Evolutionary conservation across 2,113 vertebrate genomes (phyloP), one percentile per base, ranked within the genome.

Genomic region (Raja brachyura): DNA sequence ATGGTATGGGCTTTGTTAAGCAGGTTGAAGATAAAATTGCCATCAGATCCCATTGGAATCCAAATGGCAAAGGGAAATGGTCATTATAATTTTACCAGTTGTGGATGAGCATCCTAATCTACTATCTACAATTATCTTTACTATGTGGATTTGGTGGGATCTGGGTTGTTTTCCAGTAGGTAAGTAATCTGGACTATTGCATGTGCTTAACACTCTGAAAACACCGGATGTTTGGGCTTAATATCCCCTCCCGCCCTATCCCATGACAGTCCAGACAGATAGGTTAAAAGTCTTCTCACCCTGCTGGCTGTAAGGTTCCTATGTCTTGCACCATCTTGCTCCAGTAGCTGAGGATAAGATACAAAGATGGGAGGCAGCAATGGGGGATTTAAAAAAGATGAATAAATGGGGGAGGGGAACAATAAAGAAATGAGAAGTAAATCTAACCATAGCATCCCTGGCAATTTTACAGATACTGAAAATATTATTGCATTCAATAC

Each of bases 261-360:
- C 59, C 13, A 5, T 73, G 31, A 16, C 66, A 92, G 33, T 33
- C 39, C 16, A 92, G 68, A 92, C 33, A 70, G 68, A 73, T 73
- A 54, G 68, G 90, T 68, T 92, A 73, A 70, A 92, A 92, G 25
- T 92, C 66, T 92, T 73, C 90, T 92, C 90, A 70, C 90, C 68
- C 66, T 73, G 66, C 66, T 92, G 90, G 66, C 66, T 48, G 63
- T 73, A 70, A 73, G 22, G 39, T 92, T 92, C 33, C 68, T 92
- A 88, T 63, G 83, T 88, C 83, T 88, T 92, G 66, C 68, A 92
- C 88, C 63, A 73, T 70, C 90, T 74, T 92, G 90, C 68, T 92
- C 68, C 68, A 73, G 90, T 70, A 92, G 68, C 90, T 92, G 66
- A 92, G 68, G 33, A 92, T 92, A 73, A 73, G 90, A 54, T 73